These are phyloP conservation scores for Orientallactaga sibirica DNA, from an alignment of 2,797 vertebrate species.

Conservation along the genomic window DNA sequence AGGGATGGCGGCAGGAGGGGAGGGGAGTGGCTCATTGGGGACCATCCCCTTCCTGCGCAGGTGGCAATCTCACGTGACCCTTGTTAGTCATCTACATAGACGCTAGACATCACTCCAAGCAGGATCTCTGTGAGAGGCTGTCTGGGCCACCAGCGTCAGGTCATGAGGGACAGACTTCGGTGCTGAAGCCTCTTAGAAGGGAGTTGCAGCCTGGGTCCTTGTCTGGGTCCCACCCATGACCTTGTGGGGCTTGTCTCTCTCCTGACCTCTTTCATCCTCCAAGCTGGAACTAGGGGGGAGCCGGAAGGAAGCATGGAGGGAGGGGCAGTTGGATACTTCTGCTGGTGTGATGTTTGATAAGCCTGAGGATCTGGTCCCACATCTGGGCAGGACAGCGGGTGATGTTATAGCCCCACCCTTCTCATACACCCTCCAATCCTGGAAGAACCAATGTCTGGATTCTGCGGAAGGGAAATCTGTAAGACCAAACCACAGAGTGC, in stretches of 20 bases:
- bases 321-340: background rate
- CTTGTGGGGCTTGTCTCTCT: no score
- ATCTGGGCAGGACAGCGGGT: rapidly evolving
- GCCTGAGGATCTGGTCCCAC: no score
- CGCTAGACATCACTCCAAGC: background rate
- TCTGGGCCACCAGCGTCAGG: background rate
- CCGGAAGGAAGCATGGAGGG: background rate
- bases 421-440: rapidly evolving
- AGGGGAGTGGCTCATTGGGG: background rate
- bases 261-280: no score
- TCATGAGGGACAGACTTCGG: rapidly evolving
- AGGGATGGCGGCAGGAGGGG: background rate
- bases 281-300: rapidly evolving
- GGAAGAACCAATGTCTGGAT: background rate
- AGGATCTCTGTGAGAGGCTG: rapidly evolving
- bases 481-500: background rate
- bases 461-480: background rate
- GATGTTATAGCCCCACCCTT: background rate
- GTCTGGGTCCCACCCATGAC: background rate
- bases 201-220: background rate
- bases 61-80: background rate
- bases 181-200: rapidly evolving
- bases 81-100: background rate
- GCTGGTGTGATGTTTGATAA: background rate
- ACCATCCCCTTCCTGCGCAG: background rate